These are phyloP conservation scores for Herpetotheres cachinnans DNA, from an alignment of 2,113 vertebrate genomes.

Conservation along the genomic window DNA sequence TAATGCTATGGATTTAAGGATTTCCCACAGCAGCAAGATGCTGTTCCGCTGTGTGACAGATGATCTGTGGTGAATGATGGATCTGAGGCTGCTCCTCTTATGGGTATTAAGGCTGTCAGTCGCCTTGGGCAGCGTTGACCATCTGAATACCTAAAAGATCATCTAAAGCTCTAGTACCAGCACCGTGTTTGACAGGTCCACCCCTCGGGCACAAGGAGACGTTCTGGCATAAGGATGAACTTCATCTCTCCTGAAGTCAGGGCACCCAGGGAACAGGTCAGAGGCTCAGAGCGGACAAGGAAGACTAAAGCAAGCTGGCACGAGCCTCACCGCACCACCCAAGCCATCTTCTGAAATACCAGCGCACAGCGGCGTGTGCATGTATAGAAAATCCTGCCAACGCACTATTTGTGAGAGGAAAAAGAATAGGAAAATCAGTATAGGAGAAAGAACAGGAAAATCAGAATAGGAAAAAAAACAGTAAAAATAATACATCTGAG, in stretches of 20 bases:
- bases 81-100: background rate
- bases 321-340: fast-evolving
- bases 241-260: background rate
- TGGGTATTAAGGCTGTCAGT: background rate
- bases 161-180: background rate
- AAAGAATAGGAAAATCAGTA: too few relatives aligned
- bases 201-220: background rate
- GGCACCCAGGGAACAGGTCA: background rate
- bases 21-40: background rate
- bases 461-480: background rate
- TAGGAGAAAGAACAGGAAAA: background rate
- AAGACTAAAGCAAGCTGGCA: background rate
- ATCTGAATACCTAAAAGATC: background rate
- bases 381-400: background rate
- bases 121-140: background rate
- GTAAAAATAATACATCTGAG: background rate
- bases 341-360: background rate
- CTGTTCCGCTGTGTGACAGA: fast-evolving
- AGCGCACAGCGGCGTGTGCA: fast-evolving
- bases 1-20: background rate
- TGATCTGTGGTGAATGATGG: background rate
- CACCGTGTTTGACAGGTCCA: fast-evolving
- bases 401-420: fast-evolving
- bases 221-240: background rate
- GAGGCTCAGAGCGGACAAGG: background rate